phyloP scores from a whole-genome alignment of 2,113 vertebrate genomes.

The Eulacestoma nigropectus region DNA sequence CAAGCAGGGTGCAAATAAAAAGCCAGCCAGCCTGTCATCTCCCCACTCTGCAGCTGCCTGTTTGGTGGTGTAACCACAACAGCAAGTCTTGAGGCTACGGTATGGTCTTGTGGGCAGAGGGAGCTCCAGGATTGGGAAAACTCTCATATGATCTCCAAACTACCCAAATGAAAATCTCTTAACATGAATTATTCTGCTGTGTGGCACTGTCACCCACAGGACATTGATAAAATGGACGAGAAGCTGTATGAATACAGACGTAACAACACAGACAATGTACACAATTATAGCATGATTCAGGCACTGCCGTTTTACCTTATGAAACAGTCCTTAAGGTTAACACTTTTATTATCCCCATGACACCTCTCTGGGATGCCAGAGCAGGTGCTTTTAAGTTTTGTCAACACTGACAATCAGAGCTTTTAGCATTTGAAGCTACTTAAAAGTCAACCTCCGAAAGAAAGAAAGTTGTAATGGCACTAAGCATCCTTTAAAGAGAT shows the following conservation, averaged over 20 bases:
- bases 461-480: conserved; percentile 1
- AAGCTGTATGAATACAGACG: background rate
- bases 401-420: background rate
- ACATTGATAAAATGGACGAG: background rate
- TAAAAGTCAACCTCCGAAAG: background rate
- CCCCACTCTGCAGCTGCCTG: background rate
- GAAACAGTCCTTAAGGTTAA: conserved; percentile 35
- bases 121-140: background rate
- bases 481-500: background rate
- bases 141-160: background rate
- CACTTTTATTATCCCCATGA: conserved; percentile 44
- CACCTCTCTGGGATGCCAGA: background rate
- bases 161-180: background rate
- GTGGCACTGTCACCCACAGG: background rate
- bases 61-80: background rate
- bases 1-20: background rate
- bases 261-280: conserved; percentile 2
- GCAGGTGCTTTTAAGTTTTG: background rate
- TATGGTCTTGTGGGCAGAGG: background rate
- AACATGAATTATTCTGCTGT: background rate
- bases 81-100: background rate
- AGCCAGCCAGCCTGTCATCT: background rate
- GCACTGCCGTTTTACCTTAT: conserved; percentile 54
- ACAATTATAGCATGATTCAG: conserved; percentile 19
- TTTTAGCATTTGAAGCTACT: background rate